Evolutionary conservation across 2,888 invertebrate species (phyloP).

Genomic region (Amiota communis): DNA sequence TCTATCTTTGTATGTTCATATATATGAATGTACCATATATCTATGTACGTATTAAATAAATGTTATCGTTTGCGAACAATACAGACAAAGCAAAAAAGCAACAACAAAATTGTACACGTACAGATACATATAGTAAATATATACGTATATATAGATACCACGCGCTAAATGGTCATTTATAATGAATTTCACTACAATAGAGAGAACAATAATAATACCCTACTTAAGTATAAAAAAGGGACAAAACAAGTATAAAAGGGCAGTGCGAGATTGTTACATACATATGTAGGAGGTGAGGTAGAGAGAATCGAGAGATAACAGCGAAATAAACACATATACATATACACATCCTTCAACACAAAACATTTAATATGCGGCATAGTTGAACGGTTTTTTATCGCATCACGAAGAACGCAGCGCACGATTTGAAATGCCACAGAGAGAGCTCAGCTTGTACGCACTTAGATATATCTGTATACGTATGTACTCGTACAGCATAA

Average conservation of each 20-base stretch:
- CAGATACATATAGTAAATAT: slow-evolving; percentile 1
- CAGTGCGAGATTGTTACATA: too few species aligned
- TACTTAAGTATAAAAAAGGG: slow-evolving; percentile 20
- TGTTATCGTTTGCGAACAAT: slow-evolving; percentile 60
- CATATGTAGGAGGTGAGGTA: too few species aligned
- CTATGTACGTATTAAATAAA: slow-evolving; percentile 60
- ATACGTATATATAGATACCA: background rate
- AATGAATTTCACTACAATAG: slow-evolving; percentile 48
- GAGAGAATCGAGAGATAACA: too few species aligned
- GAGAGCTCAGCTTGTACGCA: slow-evolving; percentile 1
- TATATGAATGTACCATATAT: too few species aligned
- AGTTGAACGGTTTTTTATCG: background rate
- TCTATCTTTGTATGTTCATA: slow-evolving; percentile 28
- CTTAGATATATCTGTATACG: background rate
- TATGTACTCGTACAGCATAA: background rate
- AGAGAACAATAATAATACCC: slow-evolving; percentile 36
- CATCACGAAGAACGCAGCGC: slow-evolving; percentile 35
- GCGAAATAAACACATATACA: too few species aligned
- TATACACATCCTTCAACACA: background rate
- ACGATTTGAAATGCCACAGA: slow-evolving; percentile 62
- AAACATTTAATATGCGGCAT: slow-evolving; percentile 33
- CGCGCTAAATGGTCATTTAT: slow-evolving; percentile 61
- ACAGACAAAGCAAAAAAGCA: slow-evolving; percentile 40
- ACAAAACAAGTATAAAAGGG: background rate
- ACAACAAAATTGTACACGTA: slow-evolving; percentile 1